phyloP scores from a whole-genome alignment of 2,888 invertebrate genomes.

The Autographa gamma region DNA sequence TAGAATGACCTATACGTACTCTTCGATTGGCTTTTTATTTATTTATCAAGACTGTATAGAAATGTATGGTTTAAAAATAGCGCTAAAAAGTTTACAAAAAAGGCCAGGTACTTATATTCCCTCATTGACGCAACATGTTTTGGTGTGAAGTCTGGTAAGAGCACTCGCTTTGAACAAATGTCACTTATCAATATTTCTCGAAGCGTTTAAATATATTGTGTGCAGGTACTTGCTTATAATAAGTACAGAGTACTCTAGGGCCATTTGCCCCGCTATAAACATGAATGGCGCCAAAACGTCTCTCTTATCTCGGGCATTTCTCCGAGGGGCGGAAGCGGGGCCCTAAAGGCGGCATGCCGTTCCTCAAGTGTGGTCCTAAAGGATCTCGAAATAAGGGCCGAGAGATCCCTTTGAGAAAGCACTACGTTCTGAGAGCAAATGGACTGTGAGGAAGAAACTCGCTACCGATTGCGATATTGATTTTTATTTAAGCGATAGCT shows the following conservation, averaged over 20 bases:
- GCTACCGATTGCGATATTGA: slow-evolving; percentile 85
- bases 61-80: neutral
- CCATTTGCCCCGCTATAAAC: slow-evolving; percentile 88
- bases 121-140: slow-evolving; percentile 22
- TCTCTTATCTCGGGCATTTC: slow-evolving; percentile 88
- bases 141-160: slow-evolving; percentile 9
- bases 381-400: slow-evolving; percentile 86
- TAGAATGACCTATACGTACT: slow-evolving; percentile 13
- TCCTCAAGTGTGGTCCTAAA: slow-evolving; percentile 87
- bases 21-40: neutral
- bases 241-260: slow-evolving; percentile 86
- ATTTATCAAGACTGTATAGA: neutral
- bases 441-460: slow-evolving; percentile 86
- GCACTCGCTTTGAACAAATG: slow-evolving; percentile 52
- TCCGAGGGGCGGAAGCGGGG: slow-evolving; percentile 85
- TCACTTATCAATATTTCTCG: slow-evolving; percentile 66
- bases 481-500: slow-evolving; percentile 83
- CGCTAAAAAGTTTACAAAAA: neutral
- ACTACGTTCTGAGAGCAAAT: slow-evolving; percentile 85
- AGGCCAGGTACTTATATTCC: neutral
- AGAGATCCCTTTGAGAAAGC: slow-evolving; percentile 83
- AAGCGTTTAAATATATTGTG: slow-evolving; percentile 69
- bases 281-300: slow-evolving; percentile 89
- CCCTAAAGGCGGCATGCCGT: slow-evolving; percentile 80
- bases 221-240: slow-evolving; percentile 85